Evolutionary conservation across 1,140 invertebrate species (phyloP).

Genomic region (Drosophila guanche): DNA sequence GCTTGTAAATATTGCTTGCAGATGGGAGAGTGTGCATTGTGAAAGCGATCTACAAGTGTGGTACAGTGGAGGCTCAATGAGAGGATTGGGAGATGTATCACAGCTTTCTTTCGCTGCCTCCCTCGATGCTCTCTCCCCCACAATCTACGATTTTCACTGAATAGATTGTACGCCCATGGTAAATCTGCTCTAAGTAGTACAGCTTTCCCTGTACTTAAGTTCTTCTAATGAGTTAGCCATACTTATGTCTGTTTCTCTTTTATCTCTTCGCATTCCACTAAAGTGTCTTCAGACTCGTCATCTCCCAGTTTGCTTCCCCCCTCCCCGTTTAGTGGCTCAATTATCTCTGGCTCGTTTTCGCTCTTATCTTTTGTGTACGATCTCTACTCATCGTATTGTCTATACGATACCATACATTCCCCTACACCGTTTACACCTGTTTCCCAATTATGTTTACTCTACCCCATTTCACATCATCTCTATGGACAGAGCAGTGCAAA

Average conservation of each 20-base stretch:
- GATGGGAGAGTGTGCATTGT: too few species aligned
- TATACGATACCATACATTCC: neutral
- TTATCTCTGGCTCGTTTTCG: conserved; percentile 36
- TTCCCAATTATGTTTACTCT: conserved; percentile 62
- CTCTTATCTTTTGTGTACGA: conserved; percentile 38
- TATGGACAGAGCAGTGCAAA: conserved; percentile 16
- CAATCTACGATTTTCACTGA: too few species aligned
- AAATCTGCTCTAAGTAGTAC: too few species aligned
- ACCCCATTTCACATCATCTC: conserved; percentile 45
- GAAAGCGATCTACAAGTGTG: too few species aligned
- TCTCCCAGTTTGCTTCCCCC: neutral
- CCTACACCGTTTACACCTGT: conserved; percentile 67
- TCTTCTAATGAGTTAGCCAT: too few species aligned
- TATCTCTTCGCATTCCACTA: conserved; percentile 6
- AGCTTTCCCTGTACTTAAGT: too few species aligned
- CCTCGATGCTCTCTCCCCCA: too few species aligned
- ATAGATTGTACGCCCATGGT: too few species aligned
- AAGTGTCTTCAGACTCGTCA: conserved; percentile 26
- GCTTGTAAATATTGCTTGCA: neutral
- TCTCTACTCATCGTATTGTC: conserved; percentile 25
- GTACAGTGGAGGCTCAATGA: too few species aligned
- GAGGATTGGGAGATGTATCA: too few species aligned
- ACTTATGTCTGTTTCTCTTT: too few species aligned
- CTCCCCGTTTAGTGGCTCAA: conserved; percentile 18
- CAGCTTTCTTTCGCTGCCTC: too few species aligned